phyloP scores from a whole-genome alignment of 1,140 invertebrate genomes.

The Palaemon carinicauda region DNA sequence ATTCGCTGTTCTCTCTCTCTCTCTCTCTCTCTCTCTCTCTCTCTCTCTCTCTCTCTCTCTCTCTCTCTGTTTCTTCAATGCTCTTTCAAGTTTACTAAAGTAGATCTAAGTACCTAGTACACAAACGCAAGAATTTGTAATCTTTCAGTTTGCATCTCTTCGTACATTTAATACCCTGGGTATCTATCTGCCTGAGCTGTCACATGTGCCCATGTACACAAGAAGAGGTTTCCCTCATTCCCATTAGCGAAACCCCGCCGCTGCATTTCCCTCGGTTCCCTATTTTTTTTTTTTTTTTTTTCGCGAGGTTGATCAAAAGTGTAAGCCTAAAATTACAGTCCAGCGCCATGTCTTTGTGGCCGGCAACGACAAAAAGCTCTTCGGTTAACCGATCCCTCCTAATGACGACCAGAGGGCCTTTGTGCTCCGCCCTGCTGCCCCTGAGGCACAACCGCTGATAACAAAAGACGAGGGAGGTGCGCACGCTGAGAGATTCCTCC shows the following conservation, averaged over 20 bases:
- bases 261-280: not conserved
- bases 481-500: conserved; percentile 22
- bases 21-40: too few species aligned
- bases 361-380: conserved; percentile 14
- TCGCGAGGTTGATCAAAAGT: not conserved
- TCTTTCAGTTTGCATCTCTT: too few species aligned
- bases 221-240: not conserved
- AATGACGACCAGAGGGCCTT: conserved; percentile 25
- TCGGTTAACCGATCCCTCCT: conserved; percentile 23
- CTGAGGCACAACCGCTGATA: conserved; percentile 1
- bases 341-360: not conserved
- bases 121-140: too few species aligned
- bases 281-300: not conserved
- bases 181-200: too few species aligned
- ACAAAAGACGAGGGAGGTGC: conserved; percentile 12
- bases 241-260: not conserved
- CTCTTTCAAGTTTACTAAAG: too few species aligned
- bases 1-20: too few species aligned
- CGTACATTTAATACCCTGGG: too few species aligned
- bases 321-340: not conserved
- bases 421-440: conserved; percentile 18
- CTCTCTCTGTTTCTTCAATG: too few species aligned
- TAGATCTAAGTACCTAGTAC: too few species aligned
- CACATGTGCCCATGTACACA: too few species aligned
- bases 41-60: too few species aligned